These are phyloP conservation scores for Drosophila meridionalis DNA, from an alignment of 2,888 invertebrate species.

Conservation along the genomic window DNA sequence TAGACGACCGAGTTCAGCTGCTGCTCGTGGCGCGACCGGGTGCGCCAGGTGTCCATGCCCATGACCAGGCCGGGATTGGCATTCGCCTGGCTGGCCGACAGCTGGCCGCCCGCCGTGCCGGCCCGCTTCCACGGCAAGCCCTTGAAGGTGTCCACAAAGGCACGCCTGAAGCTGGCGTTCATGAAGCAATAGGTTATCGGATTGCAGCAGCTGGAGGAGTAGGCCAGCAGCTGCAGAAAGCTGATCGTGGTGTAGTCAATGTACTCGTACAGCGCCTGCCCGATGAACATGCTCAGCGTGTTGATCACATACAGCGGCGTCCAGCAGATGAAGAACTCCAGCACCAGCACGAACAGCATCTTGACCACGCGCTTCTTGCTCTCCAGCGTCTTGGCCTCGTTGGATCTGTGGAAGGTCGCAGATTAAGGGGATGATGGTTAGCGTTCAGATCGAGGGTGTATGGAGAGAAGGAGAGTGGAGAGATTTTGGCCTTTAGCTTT, in stretches of 20 bases:
- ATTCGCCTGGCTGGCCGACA: constrained; percentile 54
- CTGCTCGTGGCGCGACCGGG: constrained; percentile 59
- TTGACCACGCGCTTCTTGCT: constrained; percentile 88
- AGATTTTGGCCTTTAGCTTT: too few species aligned
- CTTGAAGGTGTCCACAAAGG: constrained; percentile 83
- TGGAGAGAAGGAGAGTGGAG: too few species aligned
- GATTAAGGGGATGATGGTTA: neutral
- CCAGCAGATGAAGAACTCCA: constrained; percentile 97
- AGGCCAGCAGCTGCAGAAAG: constrained; percentile 91
- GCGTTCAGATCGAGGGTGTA: too few species aligned
- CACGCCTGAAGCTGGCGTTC: constrained; percentile 94
- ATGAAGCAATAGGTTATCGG: constrained; percentile 97
- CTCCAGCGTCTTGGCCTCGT: constrained; percentile 73
- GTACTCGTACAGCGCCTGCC: constrained; percentile 89
- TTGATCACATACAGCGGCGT: constrained; percentile 93
- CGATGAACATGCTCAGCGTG: constrained; percentile 90
- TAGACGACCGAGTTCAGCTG: constrained; percentile 59
- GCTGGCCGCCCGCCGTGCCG: constrained; percentile 22
- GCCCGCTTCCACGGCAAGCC: constrained; percentile 60
- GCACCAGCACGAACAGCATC: constrained; percentile 96
- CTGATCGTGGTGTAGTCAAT: constrained; percentile 91
- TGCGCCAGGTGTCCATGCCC: constrained; percentile 55
- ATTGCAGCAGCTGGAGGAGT: constrained; percentile 94
- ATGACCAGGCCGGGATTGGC: constrained; percentile 45
- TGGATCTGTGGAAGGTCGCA: constrained; percentile 40